Conservation (phyloP, 2,888 invertebrate species). For the Escarpia spicata region DNA sequence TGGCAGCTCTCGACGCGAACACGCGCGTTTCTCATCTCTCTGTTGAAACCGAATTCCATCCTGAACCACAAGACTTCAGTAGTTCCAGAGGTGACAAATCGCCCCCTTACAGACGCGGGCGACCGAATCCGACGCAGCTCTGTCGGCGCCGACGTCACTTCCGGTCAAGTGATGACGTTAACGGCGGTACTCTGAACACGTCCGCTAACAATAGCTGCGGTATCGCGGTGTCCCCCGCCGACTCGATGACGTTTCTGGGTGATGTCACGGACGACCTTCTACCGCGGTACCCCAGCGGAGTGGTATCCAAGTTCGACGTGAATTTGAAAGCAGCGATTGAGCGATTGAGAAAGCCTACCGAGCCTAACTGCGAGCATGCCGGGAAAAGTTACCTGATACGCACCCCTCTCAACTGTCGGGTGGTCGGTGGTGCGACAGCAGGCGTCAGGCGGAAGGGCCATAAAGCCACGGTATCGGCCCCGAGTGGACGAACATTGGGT, state of each 20-base stretch:
- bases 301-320: background rate
- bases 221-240: background rate
- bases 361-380: background rate
- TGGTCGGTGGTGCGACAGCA: background rate
- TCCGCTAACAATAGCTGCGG: background rate
- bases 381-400: background rate
- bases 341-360: background rate
- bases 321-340: background rate
- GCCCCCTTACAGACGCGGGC: background rate
- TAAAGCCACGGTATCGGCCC: background rate
- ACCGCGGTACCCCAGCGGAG: background rate
- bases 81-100: too few relatives aligned
- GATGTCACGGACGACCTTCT: background rate
- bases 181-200: background rate
- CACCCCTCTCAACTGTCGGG: background rate
- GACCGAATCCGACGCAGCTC: background rate
- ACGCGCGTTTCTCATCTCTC: too few relatives aligned
- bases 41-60: too few relatives aligned
- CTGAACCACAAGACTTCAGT: too few relatives aligned
- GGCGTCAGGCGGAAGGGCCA: background rate
- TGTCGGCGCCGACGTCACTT: background rate
- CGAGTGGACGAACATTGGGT: background rate
- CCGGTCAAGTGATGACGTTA: background rate
- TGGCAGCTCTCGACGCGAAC: too few relatives aligned
- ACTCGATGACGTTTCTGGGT: background rate